Percentiles rank a stretch among this genome's conserved stretches.
These are phyloP conservation scores for Leptinotarsa undecemlineata DNA, from an alignment of 1,140 invertebrate genomes.

Conservation along the genomic window DNA sequence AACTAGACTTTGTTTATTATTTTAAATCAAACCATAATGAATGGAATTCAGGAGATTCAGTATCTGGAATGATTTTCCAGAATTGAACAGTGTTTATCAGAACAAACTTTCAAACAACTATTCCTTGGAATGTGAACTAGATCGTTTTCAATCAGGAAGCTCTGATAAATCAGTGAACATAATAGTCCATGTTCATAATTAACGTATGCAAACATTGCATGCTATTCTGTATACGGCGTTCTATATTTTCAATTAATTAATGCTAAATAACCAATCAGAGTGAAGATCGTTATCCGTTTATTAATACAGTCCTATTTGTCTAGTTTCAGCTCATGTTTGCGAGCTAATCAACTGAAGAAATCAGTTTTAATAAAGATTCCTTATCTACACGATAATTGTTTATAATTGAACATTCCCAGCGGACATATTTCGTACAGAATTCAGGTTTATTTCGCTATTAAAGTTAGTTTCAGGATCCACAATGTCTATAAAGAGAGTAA, in stretches of 20 bases:
- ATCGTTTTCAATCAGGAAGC: constrained; percentile 18
- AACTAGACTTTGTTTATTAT: too few species aligned
- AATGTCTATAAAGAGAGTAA: too few species aligned
- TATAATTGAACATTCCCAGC: not conserved
- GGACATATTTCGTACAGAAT: not conserved
- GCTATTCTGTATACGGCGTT: constrained; percentile 15
- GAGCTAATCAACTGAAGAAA: constrained; percentile 23
- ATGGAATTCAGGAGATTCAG: too few species aligned
- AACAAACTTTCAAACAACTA: too few species aligned
- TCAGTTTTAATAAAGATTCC: constrained; percentile 14
- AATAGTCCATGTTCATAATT: constrained; percentile 15
- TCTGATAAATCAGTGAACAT: constrained; percentile 16
- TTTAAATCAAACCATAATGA: not conserved
- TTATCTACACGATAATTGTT: constrained; percentile 1
- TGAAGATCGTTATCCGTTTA: constrained; percentile 27
- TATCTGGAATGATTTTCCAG: too few species aligned
- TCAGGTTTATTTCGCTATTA: constrained; percentile 3
- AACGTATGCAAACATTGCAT: constrained; percentile 24
- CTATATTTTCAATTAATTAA: constrained; percentile 32
- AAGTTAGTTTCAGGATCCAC: not conserved
- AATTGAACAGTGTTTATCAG: too few species aligned
- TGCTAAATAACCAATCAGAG: constrained; percentile 26
- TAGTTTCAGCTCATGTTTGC: constrained; percentile 23
- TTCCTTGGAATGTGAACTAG: not conserved
- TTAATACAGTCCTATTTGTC: constrained; percentile 30